Base-by-base conservation (phyloP, 2,888 invertebrate species). In the Crocallis elinguaria region DNA sequence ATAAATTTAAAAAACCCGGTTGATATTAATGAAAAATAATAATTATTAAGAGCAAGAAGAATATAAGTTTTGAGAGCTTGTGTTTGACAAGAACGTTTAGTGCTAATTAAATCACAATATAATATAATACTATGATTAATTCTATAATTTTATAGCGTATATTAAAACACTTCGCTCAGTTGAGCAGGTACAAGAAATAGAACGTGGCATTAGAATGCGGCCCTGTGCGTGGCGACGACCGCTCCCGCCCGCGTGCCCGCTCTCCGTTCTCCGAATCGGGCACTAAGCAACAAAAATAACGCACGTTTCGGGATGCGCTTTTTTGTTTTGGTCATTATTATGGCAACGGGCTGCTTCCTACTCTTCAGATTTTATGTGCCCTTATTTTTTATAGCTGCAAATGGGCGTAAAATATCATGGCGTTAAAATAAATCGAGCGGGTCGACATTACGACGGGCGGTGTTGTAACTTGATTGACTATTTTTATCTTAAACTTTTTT, bases 251-350 rank as follows among this genome's bases (percentile, higher is more conserved):
- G 84, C 84, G 66, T 77, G 74, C 77, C 73, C 79, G 68, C 75
- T 75, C 70, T 73, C 79, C 79, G 77, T 86, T 88, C 90, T 87
- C 86, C 83, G 86, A 90, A 90, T 80, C 82, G 81, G 82, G 83
- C 83, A 82, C 84, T 84, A 84, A 76, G 79, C 84, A 89, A 88
- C 88, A 81, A 88, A 89, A 91, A 90, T 88, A 90, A 84, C 84
- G 76, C 69, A 72, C 82, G 77, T 84, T 88, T 86, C 77, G 86
- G 87, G 88, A 87, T 85, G 84, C 82, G 81, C 81, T 86, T 88
- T n/a, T 88, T 86, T 87, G 83, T 86, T 86, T 84, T 83, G 77
- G 76, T 77, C 74, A 79, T 79, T 80, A 82, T 77, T 78, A 84
- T 75, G 70, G 69, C 74, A 79, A 73, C 73, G 60, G 62, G 63